Evolutionary conservation across 2,888 invertebrate genomes (phyloP).

Genomic region (Caenorhabditis afra): DNA sequence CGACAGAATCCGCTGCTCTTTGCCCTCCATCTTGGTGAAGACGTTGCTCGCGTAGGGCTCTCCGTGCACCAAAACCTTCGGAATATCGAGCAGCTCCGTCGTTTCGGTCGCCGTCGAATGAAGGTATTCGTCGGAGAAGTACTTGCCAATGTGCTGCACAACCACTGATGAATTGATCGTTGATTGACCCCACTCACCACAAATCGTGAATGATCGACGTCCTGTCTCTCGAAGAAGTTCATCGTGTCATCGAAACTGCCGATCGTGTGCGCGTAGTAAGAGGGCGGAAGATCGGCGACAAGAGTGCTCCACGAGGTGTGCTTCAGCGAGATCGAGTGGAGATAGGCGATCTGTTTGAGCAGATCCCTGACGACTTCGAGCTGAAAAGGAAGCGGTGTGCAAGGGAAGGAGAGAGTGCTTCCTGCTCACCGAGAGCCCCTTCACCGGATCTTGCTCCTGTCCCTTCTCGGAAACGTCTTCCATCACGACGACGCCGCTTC

Average conservation of each 20-base stretch:
- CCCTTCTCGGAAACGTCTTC: constrained; percentile 75
- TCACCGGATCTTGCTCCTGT: constrained; percentile 65
- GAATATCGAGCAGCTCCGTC: constrained; percentile 63
- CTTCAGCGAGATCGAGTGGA: constrained; percentile 73
- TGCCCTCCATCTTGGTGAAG: constrained; percentile 64
- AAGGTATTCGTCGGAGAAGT: constrained; percentile 67
- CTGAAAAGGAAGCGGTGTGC: constrained; percentile 24
- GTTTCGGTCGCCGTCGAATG: constrained; percentile 68
- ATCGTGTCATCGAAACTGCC: constrained; percentile 64
- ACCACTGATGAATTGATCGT: too few relatives aligned
- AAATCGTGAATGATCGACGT: constrained; percentile 69
- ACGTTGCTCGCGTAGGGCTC: constrained; percentile 74
- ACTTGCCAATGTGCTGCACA: constrained; percentile 61
- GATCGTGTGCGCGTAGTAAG: constrained; percentile 66
- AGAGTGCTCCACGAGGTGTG: constrained; percentile 74
- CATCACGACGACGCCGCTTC: constrained; percentile 73
- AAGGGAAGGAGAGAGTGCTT: too few relatives aligned
- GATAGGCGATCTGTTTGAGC: constrained; percentile 70
- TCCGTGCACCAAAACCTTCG: constrained; percentile 74
- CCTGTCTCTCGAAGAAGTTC: constrained; percentile 67
- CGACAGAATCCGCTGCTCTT: constrained; percentile 65
- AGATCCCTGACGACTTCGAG: constrained; percentile 73
- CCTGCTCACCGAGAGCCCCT: constrained; percentile 53
- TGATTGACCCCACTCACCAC: too few relatives aligned
- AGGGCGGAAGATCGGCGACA: constrained; percentile 67